Evolutionary conservation across 2,797 vertebrate species (phyloP), one percentile per base, ranked within the genome.

Genomic region (Cossypha niveicapilla): DNA sequence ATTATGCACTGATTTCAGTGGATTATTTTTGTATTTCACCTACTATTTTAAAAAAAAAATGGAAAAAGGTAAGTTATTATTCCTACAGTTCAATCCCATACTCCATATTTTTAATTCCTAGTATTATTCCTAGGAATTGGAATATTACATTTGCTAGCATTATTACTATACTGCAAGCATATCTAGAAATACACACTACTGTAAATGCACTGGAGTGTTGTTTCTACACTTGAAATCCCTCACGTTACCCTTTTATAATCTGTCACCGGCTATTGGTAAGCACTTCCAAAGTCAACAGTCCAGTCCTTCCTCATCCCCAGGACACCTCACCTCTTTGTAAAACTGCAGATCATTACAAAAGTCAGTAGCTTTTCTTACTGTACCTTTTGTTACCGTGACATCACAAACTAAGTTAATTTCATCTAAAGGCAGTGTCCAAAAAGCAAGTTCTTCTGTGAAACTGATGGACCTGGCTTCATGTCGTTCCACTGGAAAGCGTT

Each of bases 381-480:
- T 98, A 99, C 99, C 99, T 66, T 98, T 98, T 90, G 97, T 98
- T 93, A 98, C 98, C 35, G 95, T 97, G 93, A 99, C 97, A 30
- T 99, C 98, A 2, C 98, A 99, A 96, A 99, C 94, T 22, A 99
- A 97, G 97, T 99, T 99, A 90, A 99, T 96, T 97, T 99, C 99
- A 65, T 97, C 98, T 96, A 99, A 96, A 70, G 99, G 99, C 90
- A 99, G 97, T 24, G 97, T 98, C 99, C 99, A 99, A 96, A 98
- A 98, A 25, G 98, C 97, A 32, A 97, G 98, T 92, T 99, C 98
- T 94, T 99, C 99, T 4, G 98, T 98, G 94, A 99, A 99, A 89
- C 95, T 99, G 94, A 99, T 89, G n/a, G 98, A 98, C 81, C 99
- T 97, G 79, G 98, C 97, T 93, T 99, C 99, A 44, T 98, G 98